Conservation (phyloP, 2,113 vertebrate species). For the Semicossyphus pulcher region DNA sequence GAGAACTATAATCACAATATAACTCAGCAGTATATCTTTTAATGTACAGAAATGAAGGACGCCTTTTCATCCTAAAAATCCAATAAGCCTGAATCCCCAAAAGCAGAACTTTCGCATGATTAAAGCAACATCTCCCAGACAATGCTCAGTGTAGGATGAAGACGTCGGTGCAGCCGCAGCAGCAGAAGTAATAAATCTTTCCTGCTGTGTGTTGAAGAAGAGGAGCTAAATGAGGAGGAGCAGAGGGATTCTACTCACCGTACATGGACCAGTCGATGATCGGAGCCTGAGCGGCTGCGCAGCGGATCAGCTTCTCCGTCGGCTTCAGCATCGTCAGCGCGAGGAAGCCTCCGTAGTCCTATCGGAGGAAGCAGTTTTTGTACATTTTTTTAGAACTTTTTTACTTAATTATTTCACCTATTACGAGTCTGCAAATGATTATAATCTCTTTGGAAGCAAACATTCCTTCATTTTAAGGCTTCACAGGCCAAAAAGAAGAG, state of each 20-base stretch:
- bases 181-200: conserved; percentile 36
- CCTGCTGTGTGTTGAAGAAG: background rate
- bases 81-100: conserved; percentile 43
- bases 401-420: no score
- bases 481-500: no score
- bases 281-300: conserved; percentile 69
- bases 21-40: background rate
- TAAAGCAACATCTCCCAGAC: conserved; percentile 40
- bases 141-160: conserved; percentile 2
- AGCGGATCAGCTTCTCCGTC: conserved; percentile 62
- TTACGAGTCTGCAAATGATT: no score
- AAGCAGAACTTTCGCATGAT: conserved; percentile 28
- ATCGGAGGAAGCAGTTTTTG: background rate
- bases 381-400: no score
- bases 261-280: conserved; percentile 78
- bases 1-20: conserved; percentile 11
- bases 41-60: conserved; percentile 9
- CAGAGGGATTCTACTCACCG: conserved; percentile 55
- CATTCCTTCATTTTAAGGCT: no score
- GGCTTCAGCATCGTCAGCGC: conserved; percentile 69
- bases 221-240: background rate
- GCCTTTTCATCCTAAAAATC: conserved; percentile 41
- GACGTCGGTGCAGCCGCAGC: background rate
- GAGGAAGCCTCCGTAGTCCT: conserved; percentile 79
- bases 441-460: no score